phyloP scores from a whole-genome alignment of 2,888 invertebrate species.

The Cepaea hortensis region DNA sequence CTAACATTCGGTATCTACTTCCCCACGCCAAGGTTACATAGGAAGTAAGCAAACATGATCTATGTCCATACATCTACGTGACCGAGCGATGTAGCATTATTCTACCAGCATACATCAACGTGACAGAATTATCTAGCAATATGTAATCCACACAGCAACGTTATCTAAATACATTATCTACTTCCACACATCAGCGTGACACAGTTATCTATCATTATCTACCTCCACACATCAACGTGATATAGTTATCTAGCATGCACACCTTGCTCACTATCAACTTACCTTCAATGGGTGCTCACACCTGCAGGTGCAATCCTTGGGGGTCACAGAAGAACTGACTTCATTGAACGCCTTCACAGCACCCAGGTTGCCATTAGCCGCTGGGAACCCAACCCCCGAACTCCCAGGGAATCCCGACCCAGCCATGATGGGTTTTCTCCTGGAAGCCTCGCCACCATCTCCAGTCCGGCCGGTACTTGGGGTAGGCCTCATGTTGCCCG shows the following conservation, averaged over 20 bases:
- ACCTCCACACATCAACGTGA: not conserved
- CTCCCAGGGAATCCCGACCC: not conserved
- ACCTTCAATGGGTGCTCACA: conserved; percentile 67
- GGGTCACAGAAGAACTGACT: conserved; percentile 29
- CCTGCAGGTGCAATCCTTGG: conserved; percentile 58
- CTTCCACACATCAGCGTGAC: not conserved
- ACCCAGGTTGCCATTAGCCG: conserved; percentile 7
- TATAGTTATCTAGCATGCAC: not conserved
- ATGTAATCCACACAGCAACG: no score
- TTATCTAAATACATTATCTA: not conserved
- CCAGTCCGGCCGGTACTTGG: conserved; percentile 19
- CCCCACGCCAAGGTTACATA: no score
- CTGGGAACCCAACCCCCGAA: conserved; percentile 9
- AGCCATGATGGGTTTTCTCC: conserved; percentile 19
- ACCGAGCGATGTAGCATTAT: no score
- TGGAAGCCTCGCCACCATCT: conserved; percentile 19
- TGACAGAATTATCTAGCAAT: no score
- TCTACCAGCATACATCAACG: no score
- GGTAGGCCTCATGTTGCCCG: conserved; percentile 35
- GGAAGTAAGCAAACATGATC: no score
- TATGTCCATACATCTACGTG: no score
- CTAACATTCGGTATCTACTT: no score
- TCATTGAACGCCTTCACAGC: conserved; percentile 34
- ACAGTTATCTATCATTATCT: not conserved
- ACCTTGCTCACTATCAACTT: conserved; percentile 33